These are phyloP conservation scores for Leptinotarsa tumamoca DNA, from an alignment of 2,888 invertebrate species.

Conservation along the genomic window DNA sequence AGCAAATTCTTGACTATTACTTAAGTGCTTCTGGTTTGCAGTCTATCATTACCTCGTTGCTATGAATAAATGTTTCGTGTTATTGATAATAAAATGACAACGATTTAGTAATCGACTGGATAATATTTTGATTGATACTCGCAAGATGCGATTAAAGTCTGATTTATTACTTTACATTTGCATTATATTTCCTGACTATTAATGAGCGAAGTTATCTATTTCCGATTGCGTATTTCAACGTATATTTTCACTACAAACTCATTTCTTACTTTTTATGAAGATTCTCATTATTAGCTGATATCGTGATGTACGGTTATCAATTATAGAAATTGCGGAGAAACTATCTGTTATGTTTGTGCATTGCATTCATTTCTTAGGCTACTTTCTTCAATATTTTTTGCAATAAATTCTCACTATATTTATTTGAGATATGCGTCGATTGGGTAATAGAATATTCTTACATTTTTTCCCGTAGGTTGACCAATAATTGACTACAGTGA, in stretches of 20 bases:
- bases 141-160: neutral
- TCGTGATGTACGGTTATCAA: constrained; percentile 20
- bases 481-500: too few relatives aligned
- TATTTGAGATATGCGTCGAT: neutral
- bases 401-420: neutral
- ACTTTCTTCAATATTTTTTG: constrained; percentile 8
- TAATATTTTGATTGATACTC: constrained; percentile 7
- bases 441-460: neutral
- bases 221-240: constrained; percentile 2
- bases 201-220: neutral
- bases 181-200: neutral
- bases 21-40: constrained; percentile 16
- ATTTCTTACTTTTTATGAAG: constrained; percentile 1
- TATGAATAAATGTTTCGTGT: constrained; percentile 1
- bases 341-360: constrained; percentile 13
- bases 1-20: neutral
- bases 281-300: constrained; percentile 19
- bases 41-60: neutral
- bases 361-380: neutral
- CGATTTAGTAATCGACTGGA: neutral
- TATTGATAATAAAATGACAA: constrained; percentile 16
- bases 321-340: constrained; percentile 27
- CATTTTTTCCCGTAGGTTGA: too few relatives aligned
- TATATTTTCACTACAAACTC: neutral
- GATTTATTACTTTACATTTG: neutral